Percentiles rank a stretch among this genome's conserved stretches.
phyloP scores from a whole-genome alignment of 2,888 invertebrate genomes.

The Sinopyrophorus schimmeli region DNA sequence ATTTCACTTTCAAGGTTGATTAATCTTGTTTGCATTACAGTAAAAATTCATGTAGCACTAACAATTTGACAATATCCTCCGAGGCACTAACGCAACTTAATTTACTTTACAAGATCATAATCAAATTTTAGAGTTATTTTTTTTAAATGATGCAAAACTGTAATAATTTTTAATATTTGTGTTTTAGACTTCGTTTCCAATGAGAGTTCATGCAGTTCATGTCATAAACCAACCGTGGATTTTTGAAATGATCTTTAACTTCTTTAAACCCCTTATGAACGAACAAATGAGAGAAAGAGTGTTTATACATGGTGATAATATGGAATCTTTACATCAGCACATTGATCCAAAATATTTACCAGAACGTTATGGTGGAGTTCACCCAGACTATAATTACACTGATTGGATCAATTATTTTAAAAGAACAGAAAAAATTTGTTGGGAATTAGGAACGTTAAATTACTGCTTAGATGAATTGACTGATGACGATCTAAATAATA shows the following conservation, averaged over 20 bases:
- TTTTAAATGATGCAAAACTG: too few species aligned
- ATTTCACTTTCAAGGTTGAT: too few species aligned
- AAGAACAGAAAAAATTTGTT: slow-evolving; percentile 61
- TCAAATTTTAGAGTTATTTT: too few species aligned
- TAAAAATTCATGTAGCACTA: too few species aligned
- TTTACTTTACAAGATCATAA: too few species aligned
- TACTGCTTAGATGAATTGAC: slow-evolving; percentile 36
- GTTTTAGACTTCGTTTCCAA: slow-evolving; percentile 71
- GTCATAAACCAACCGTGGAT: slow-evolving; percentile 81
- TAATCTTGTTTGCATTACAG: too few species aligned
- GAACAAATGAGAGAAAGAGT: slow-evolving; percentile 66
- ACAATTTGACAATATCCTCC: too few species aligned
- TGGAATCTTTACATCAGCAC: slow-evolving; percentile 73
- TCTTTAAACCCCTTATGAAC: slow-evolving; percentile 77
- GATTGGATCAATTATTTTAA: slow-evolving; percentile 71
- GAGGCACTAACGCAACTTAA: too few species aligned
- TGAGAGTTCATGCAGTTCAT: slow-evolving; percentile 74
- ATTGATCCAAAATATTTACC: slow-evolving; percentile 72
- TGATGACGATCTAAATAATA: too few species aligned
- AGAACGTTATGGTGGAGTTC: slow-evolving; percentile 64
- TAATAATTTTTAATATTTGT: not conserved
- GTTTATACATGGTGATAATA: slow-evolving; percentile 72
- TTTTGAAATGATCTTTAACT: slow-evolving; percentile 75
- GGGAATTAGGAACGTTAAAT: slow-evolving; percentile 66
- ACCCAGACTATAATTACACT: slow-evolving; percentile 74